A percentile compares a stretch with the other conserved stretches of the same genome.
Evolutionary conservation across 2,113 vertebrate genomes (phyloP).

Genomic region (Ramphastos sulfuratus): DNA sequence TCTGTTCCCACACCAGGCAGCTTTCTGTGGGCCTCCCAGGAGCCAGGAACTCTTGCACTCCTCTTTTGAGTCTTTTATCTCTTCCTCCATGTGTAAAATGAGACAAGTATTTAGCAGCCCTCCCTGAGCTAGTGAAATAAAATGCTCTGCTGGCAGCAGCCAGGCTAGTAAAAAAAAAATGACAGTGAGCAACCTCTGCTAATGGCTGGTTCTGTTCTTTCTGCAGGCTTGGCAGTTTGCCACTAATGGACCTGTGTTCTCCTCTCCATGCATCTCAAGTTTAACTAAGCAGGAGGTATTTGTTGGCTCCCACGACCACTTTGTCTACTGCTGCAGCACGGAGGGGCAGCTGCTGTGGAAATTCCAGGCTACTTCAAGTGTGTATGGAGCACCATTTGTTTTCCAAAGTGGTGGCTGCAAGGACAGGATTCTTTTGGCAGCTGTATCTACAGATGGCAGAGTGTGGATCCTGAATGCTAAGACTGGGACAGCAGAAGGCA

Average conservation of each 20-base stretch:
- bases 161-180: neutral
- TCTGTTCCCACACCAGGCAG: neutral
- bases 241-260: conserved; percentile 89
- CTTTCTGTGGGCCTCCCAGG: neutral
- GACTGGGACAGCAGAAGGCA: conserved; percentile 73
- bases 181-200: neutral
- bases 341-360: conserved; percentile 87
- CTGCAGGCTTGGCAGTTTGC: conserved; percentile 86
- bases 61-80: neutral
- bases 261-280: conserved; percentile 83
- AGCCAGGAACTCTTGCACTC: neutral
- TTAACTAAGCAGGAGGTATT: conserved; percentile 76
- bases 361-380: conserved; percentile 83
- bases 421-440: conserved; percentile 74
- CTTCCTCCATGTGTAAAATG: neutral
- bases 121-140: neutral
- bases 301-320: conserved; percentile 91
- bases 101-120: neutral
- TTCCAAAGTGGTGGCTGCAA: conserved; percentile 70
- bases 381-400: conserved; percentile 88
- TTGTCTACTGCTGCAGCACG: conserved; percentile 83
- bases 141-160: neutral
- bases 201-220: neutral
- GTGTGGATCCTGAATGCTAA: conserved; percentile 87
- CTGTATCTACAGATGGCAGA: conserved; percentile 89